phyloP scores from a whole-genome alignment of 2,888 invertebrate species.

The Gandaritis pyraliata region DNA sequence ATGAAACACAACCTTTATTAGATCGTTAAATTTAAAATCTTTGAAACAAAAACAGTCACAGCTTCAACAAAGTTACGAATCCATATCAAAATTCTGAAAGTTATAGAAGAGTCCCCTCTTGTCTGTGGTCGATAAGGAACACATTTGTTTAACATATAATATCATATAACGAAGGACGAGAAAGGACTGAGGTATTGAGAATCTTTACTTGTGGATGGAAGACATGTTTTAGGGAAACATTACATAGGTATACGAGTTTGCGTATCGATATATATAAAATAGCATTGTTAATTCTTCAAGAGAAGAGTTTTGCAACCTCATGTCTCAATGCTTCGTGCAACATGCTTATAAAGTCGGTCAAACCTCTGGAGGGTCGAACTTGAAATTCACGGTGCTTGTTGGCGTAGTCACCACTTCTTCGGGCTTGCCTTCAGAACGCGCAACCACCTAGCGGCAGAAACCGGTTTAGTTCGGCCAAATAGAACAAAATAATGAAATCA shows the following conservation, averaged over 20 bases:
- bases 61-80: too few relatives aligned
- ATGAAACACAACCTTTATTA: too few relatives aligned
- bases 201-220: too few relatives aligned
- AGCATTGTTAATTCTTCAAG: neutral
- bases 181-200: too few relatives aligned
- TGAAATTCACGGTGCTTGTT: constrained; percentile 9
- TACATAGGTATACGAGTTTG: too few relatives aligned
- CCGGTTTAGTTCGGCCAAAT: neutral
- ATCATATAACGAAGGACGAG: too few relatives aligned
- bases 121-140: too few relatives aligned
- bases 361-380: constrained; percentile 18
- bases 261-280: neutral
- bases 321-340: constrained; percentile 14
- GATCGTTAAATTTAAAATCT: neutral
- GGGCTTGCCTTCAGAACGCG: constrained; percentile 6
- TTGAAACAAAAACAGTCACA: neutral
- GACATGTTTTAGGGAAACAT: too few relatives aligned
- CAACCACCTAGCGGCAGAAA: constrained; percentile 15
- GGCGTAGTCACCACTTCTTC: constrained; percentile 7
- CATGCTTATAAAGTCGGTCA: constrained; percentile 12
- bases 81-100: too few relatives aligned
- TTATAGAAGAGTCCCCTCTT: too few relatives aligned
- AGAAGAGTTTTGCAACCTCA: neutral
- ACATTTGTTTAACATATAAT: too few relatives aligned
- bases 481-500: neutral